Conservation (phyloP, 2,113 vertebrate species). For the Candoia aspera region DNA sequence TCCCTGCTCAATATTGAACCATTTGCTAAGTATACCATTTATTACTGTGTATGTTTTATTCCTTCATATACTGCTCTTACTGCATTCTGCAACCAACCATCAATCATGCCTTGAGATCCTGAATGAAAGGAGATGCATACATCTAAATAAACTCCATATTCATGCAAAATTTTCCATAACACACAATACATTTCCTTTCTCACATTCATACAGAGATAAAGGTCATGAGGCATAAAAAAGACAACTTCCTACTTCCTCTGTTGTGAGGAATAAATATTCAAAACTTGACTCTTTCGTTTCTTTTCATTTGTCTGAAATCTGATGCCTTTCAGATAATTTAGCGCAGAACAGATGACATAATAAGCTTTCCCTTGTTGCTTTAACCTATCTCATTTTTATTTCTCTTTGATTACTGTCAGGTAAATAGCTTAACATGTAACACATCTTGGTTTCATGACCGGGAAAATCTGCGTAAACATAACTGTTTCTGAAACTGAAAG, state of each 20-base stretch:
- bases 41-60: not conserved
- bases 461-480: not conserved
- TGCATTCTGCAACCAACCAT: not conserved
- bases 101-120: not conserved
- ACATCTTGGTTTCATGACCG: not conserved
- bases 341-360: not conserved
- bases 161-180: not conserved
- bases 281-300: not conserved
- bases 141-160: not conserved
- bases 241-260: not conserved
- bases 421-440: not conserved
- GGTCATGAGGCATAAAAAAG: not conserved
- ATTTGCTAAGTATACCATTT: not conserved
- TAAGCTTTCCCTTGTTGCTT: not conserved
- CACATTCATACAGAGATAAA: not conserved
- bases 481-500: slow-evolving; percentile 40
- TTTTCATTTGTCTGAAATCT: not conserved
- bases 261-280: not conserved
- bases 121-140: not conserved
- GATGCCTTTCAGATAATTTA: not conserved
- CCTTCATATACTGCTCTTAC: not conserved
- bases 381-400: not conserved
- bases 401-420: not conserved
- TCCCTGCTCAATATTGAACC: not conserved
- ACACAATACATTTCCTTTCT: not conserved